Evolutionary conservation across 2,888 invertebrate genomes (phyloP), one percentile per base, ranked within the genome.

Genomic region (Andricus curvator): DNA sequence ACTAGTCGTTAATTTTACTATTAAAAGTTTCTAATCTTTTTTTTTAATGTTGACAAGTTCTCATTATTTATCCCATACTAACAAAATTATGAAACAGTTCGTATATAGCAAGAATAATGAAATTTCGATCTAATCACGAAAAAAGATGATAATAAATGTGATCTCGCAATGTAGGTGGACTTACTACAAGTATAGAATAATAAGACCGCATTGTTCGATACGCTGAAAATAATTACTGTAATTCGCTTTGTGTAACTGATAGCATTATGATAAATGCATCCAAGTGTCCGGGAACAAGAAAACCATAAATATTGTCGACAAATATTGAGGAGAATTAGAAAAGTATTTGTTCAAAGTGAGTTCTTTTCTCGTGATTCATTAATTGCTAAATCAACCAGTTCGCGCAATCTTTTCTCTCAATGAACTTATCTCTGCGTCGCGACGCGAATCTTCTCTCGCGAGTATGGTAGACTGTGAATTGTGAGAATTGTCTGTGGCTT

Each of bases 371-470:
- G 17, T 56, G 70, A 56, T 29, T 51, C 51, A 74, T 74, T 74
- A 74, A 74, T 74, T 74, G 48, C 56, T 33, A 56, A 74, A 56
- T 33, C 56, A 33, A 74, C 74, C 33, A 74, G 56, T 37, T 33
- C 20, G 33, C 74, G 33, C 51, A 74, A 74, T 74, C 56, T 74
- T 51, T 74, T 74, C 56, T 74, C 51, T 74, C 74, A 74, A 74
- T 74, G 74, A 74, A 56, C 56, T 74, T 74, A 74, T 74, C 74
- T 33, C 51, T 1, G 6, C 29, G 70, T n/a, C 51, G 70, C 33
- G 70, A 48, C 70, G 67, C 67, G 41, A 68, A 68, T 41, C 68
- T 68, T 68, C 68, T 68, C 25, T 44, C 68, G 22, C 68, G 15
- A 41, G 68, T 67, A 37, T 41, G 41, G 62, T 62, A 25, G 15